Evolutionary conservation across 2,888 invertebrate genomes (phyloP), one percentile per base, ranked within the genome.

Genomic region (Brachypalpus laphriformis): DNA sequence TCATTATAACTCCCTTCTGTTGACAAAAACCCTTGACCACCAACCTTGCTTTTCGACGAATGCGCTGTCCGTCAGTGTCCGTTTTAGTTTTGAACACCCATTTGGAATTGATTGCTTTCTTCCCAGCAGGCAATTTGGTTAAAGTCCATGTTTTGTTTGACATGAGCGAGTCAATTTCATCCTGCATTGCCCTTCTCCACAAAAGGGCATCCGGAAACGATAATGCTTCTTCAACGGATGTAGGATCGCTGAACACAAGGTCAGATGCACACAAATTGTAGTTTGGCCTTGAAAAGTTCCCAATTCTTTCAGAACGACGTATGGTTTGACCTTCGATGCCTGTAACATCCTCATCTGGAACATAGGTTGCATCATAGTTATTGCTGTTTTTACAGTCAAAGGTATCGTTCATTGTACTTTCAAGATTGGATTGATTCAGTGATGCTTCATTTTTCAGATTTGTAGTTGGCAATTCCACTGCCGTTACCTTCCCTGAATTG

Each of bases 21-120:
- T 85, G 80, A 63, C 51, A 51, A 59, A 45, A 87, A 11, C 82
- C 86, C 45, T 86, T 82, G 0, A 71, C 72, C 1, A 86, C 78
- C 20, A 86, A 37, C 54, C 82, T 81, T 5, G 87, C 87, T 25
- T 86, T 86, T 8, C 54, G 18, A 22, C 78, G 66, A 47, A 77
- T 16, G n/a, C 57, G 57, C 11, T 78, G 16, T 0, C 83, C 76
- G 22, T 66, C 56, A 34, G 74, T 16, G 51, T 66, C 49, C 47
- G 25, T 57, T 61, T 87, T 86, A 1, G 74, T 87, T 45, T 87
- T 87, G 28, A 83, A 61, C 0, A 42, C 42, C 59, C 40, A 59
- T 7, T 25, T 42, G 3, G 42, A 40, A 22, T 42, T 61, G 5
- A 61, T 42, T 2, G 40, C 3, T 28, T 61, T 61, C 61, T 61